Percentiles rank a stretch among this genome's conserved stretches.
These are phyloP conservation scores for Formica aserva DNA, from an alignment of 2,888 invertebrate genomes.

Conservation along the genomic window DNA sequence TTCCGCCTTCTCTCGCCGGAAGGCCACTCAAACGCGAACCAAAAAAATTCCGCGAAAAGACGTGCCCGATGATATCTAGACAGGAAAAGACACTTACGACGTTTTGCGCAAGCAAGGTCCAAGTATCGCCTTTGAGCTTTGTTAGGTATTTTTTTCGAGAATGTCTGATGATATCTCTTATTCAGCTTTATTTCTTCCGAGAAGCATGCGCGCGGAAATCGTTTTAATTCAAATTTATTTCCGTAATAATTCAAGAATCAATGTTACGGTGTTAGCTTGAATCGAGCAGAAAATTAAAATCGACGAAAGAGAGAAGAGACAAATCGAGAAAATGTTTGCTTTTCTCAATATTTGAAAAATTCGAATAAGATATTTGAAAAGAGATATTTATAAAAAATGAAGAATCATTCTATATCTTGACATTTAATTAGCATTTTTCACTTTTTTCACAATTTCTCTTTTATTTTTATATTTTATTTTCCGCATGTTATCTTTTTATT, in stretches of 20 bases:
- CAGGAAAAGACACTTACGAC: conserved; percentile 39
- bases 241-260: not conserved
- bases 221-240: not conserved
- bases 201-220: not conserved
- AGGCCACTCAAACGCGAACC: conserved; percentile 19
- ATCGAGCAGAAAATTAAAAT: not conserved
- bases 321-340: not conserved
- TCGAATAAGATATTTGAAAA: not conserved
- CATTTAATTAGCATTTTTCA: not conserved
- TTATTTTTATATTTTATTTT: not conserved
- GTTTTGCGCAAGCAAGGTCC: conserved; percentile 20
- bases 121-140: conserved; percentile 18
- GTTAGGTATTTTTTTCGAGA: conserved; percentile 7
- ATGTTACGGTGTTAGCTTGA: not conserved
- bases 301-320: not conserved
- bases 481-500: not conserved
- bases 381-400: not conserved
- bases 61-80: conserved; percentile 39
- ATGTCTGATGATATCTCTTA: not conserved
- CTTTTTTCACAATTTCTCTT: not conserved
- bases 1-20: not conserved
- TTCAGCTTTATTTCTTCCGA: not conserved
- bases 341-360: not conserved
- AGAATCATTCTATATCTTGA: not conserved
- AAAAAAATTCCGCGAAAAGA: conserved; percentile 26